Evolutionary conservation across 2,797 vertebrate genomes (phyloP).

Genomic region (Holocentrus rufus): DNA sequence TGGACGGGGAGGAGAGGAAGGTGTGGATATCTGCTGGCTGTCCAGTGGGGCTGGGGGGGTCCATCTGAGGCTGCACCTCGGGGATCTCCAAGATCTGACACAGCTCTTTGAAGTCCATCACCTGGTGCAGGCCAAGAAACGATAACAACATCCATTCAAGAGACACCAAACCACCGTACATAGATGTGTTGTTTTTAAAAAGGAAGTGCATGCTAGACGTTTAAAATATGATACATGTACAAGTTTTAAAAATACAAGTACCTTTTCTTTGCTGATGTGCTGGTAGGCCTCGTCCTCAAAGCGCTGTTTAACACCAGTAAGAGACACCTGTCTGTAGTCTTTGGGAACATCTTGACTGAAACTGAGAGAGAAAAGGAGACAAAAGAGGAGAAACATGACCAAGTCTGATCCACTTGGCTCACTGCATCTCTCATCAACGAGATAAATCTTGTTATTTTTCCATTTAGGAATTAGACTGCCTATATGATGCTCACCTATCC

Average conservation of each 20-base stretch:
- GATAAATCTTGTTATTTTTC: constrained; percentile 66
- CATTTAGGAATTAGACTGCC: constrained; percentile 65
- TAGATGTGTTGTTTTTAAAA: background rate
- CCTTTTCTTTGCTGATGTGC: constrained; percentile 91
- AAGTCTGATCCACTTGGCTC: constrained; percentile 43
- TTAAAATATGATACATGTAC: background rate
- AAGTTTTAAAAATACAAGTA: constrained; percentile 55
- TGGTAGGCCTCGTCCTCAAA: constrained; percentile 92
- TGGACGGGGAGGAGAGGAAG: constrained; percentile 93
- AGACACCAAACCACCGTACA: background rate
- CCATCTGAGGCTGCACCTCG: constrained; percentile 80
- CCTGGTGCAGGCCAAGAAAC: constrained; percentile 70
- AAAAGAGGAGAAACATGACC: constrained; percentile 3
- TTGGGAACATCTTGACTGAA: constrained; percentile 94
- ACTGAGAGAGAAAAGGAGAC: constrained; percentile 71
- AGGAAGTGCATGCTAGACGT: too few species aligned
- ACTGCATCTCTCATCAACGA: constrained; percentile 39
- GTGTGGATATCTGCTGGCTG: constrained; percentile 84
- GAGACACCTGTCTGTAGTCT: constrained; percentile 93
- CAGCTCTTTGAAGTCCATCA: constrained; percentile 91
- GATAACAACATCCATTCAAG: background rate
- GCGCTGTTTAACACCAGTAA: constrained; percentile 94
- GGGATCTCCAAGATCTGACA: constrained; percentile 89
- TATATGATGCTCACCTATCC: constrained; percentile 38
- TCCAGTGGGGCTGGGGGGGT: constrained; percentile 77